Evolutionary conservation across 2,797 vertebrate species (phyloP), one percentile per base, ranked within the genome.

Genomic region (Coreius guichenoti): DNA sequence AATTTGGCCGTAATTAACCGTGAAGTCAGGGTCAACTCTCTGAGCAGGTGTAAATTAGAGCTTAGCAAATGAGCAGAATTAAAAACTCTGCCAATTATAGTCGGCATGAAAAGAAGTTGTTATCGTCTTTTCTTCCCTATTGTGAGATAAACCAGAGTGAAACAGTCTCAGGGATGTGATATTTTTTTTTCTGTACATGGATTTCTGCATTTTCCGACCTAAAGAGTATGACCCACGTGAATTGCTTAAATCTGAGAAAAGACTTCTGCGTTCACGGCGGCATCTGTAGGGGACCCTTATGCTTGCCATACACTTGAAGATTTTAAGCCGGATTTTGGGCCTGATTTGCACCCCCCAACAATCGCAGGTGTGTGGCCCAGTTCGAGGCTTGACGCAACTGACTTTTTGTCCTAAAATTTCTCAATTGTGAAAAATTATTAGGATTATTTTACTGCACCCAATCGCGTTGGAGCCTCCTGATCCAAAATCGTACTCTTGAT

Each of bases 1-100:
- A 65, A n/a, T 74, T 58, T 86, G 47, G n/a, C 31, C 12, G 47
- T 84, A 68, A 84, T 81, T 86, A 87, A 67, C 54, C 19, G 7
- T 77, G 78, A 84, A 19, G 78, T 56, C 21, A 45, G 72, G 81
- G 67, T 70, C 69, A 68, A 49, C 17, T 49, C 43, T 80, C 26
- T 70, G 43, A 45, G 31, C 43, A 77, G 14, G 31, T 68, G 8
- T 84, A 77, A 85, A 80, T 80, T 31, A 87, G 80, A 85, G 39
- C n/a, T 61, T 79, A 56, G 31, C 51, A 77, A 83, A 76, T 80
- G 76, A 83, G 26, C 56, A 65, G 75, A 54, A 79, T 63, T 47
- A 36, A 76, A 56, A 56, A 16, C 31, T 14, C 21, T 75, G 5
- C 5, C 26, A 31, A 13, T 51, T 75, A 33, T 26, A 61, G 56